Percentiles rank a stretch among this genome's conserved stretches.
Conservation (phyloP, 2,888 invertebrate species). For the Chrysopilus asiliformis region DNA sequence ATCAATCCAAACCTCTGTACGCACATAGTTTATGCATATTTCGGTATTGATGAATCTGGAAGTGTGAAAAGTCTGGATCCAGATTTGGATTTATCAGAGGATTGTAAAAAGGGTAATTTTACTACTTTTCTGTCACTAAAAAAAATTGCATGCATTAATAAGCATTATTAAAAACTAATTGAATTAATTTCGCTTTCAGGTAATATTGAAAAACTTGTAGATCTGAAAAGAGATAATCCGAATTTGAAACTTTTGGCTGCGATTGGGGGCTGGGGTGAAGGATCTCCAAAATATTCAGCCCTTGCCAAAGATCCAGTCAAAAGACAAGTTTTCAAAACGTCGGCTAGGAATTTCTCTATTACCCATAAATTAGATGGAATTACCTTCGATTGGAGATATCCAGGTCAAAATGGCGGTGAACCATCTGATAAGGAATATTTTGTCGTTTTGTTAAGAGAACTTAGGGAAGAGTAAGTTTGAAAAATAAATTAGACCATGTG, state of each 20-base stretch:
- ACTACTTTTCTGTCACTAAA: too few relatives aligned
- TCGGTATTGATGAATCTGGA: slow-evolving; percentile 45
- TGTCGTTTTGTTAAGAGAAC: slow-evolving; percentile 22
- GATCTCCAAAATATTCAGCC: slow-evolving; percentile 38
- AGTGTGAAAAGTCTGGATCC: slow-evolving; percentile 43
- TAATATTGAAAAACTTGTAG: slow-evolving; percentile 30
- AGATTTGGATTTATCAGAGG: slow-evolving; percentile 48
- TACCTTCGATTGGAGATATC: slow-evolving; percentile 51
- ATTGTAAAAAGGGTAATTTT: slow-evolving; percentile 40
- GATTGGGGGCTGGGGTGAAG: slow-evolving; percentile 40
- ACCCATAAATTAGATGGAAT: slow-evolving; percentile 41
- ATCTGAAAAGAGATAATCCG: slow-evolving; percentile 32
- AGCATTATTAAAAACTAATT: neutral
- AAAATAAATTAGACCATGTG: neutral
- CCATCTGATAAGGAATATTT: slow-evolving; percentile 29
- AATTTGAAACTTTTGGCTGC: slow-evolving; percentile 32
- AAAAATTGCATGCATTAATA: too few relatives aligned
- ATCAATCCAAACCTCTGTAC: slow-evolving; percentile 59
- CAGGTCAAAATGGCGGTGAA: slow-evolving; percentile 28
- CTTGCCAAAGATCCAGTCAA: slow-evolving; percentile 30
- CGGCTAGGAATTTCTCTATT: slow-evolving; percentile 24
- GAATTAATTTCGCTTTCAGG: too few relatives aligned
- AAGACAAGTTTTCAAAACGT: slow-evolving; percentile 22
- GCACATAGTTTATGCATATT: slow-evolving; percentile 61
- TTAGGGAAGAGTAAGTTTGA: slow-evolving; percentile 22